phyloP scores from a whole-genome alignment of 1,140 invertebrate genomes.

The Drosophila chauvacae region DNA sequence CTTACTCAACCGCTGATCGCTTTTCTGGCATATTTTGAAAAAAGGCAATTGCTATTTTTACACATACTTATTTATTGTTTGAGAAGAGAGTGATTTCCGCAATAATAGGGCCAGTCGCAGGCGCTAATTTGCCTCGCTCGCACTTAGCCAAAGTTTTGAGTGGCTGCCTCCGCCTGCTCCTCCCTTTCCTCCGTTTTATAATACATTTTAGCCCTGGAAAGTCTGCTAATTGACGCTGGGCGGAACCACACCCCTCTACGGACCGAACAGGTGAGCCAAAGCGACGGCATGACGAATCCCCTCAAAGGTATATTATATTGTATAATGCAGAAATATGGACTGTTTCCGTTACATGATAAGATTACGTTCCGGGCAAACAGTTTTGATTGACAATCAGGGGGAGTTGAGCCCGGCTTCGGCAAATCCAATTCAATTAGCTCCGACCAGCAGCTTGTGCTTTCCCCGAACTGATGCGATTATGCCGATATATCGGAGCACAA shows the following conservation, averaged over 20 bases:
- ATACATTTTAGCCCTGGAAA: slow-evolving; percentile 37
- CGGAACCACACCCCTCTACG: slow-evolving; percentile 16
- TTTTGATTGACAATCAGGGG: slow-evolving; percentile 45
- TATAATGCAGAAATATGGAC: slow-evolving; percentile 33
- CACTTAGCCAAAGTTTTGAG: slow-evolving; percentile 26
- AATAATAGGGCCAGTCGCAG: slow-evolving; percentile 10
- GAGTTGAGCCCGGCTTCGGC: slow-evolving; percentile 32
- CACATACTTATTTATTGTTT: slow-evolving; percentile 22
- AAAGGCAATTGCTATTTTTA: slow-evolving; percentile 29
- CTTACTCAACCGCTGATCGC: slow-evolving; percentile 15
- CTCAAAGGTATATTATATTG: slow-evolving; percentile 22
- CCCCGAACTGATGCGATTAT: slow-evolving; percentile 34
- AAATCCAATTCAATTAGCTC: slow-evolving; percentile 74
- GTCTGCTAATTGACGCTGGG: slow-evolving; percentile 50
- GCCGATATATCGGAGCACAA: slow-evolving; percentile 27
- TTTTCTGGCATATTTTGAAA: slow-evolving; percentile 18
- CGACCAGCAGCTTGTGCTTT: slow-evolving; percentile 28
- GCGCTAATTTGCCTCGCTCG: slow-evolving; percentile 35
- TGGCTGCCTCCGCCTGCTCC: background rate
- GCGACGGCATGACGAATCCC: slow-evolving; percentile 36
- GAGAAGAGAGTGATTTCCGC: slow-evolving; percentile 35
- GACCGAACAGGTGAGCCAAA: slow-evolving; percentile 24
- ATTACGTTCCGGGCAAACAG: slow-evolving; percentile 41
- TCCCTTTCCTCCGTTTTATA: slow-evolving; percentile 29
- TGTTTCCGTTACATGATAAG: slow-evolving; percentile 60